A percentile compares a stretch with the other conserved stretches of the same genome.
These are phyloP conservation scores for Lasiurus cinereus DNA, from an alignment of 2,113 vertebrate species.

Conservation along the genomic window DNA sequence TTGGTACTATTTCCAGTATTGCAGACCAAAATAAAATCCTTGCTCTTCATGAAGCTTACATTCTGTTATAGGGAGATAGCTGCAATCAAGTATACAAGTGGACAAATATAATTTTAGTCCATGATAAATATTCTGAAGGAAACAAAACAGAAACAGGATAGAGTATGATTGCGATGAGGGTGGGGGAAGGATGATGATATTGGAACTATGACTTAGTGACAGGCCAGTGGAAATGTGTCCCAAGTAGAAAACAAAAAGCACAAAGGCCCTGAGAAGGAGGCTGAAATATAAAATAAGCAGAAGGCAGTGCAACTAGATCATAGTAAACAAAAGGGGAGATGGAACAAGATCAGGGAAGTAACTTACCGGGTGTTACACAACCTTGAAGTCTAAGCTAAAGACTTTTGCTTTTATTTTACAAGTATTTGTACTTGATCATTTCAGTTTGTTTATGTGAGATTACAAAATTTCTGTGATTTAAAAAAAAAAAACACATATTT, in stretches of 20 bases:
- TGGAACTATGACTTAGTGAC: not conserved
- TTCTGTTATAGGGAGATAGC: not conserved
- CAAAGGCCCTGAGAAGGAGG: not conserved
- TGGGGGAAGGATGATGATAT: not conserved
- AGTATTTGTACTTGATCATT: no score
- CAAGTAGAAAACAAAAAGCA: conserved; percentile 32
- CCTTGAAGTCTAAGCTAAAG: conserved; percentile 5
- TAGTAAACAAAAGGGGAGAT: conserved; percentile 4
- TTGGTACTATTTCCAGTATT: conserved; percentile 23
- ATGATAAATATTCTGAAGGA: conserved; percentile 31
- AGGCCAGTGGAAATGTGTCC: not conserved
- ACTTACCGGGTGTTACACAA: not conserved
- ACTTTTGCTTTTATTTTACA: conserved; percentile 48
- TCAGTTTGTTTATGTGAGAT: no score
- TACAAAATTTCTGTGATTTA: not conserved
- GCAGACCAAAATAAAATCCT: conserved; percentile 23
- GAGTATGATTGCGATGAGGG: not conserved
- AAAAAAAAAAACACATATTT: not conserved
- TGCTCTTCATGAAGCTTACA: not conserved
- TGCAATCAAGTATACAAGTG: not conserved
- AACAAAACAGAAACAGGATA: conserved; percentile 51
- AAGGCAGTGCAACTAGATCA: not conserved
- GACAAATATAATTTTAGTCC: conserved; percentile 24
- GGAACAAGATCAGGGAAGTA: not conserved
- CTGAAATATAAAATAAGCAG: conserved; percentile 48